Evolutionary conservation across 92 coral and sea anemone species (phyloP).

Genomic region (Zoanthus solanderi): DNA sequence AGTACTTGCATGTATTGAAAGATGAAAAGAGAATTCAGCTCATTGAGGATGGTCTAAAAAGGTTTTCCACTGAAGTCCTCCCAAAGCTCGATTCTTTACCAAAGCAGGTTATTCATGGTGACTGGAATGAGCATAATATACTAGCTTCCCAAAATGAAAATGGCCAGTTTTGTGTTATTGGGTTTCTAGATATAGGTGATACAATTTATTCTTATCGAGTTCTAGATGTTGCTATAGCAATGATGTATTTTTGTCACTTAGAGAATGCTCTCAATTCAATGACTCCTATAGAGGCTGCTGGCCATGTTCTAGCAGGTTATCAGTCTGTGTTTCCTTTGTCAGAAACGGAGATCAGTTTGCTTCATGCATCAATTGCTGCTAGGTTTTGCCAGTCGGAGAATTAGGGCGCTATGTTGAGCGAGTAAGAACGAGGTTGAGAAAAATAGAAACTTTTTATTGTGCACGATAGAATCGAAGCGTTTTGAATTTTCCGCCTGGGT

Average conservation of each 20-base stretch:
- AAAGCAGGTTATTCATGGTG: conserved; percentile 80
- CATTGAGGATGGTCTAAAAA: conserved; percentile 23
- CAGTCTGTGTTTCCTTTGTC: conserved; percentile 62
- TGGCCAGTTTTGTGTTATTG: conserved; percentile 9
- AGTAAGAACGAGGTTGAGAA: too few relatives aligned
- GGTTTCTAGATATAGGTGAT: conserved; percentile 62
- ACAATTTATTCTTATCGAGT: conserved; percentile 49
- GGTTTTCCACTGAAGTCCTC: conserved; percentile 44
- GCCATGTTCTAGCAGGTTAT: conserved; percentile 59
- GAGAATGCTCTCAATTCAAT: conserved; percentile 5
- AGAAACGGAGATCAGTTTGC: conserved; percentile 41
- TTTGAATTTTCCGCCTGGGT: too few relatives aligned
- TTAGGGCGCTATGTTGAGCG: too few relatives aligned
- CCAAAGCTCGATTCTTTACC: conserved; percentile 66
- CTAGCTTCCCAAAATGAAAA: conserved; percentile 34
- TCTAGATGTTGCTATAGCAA: conserved; percentile 56
- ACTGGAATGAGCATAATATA: conserved; percentile 63
- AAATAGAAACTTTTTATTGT: too few relatives aligned
- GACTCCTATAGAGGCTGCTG: conserved; percentile 36
- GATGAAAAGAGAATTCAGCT: conserved; percentile 36
- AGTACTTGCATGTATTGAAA: conserved; percentile 30
- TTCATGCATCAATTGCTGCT: conserved; percentile 34
- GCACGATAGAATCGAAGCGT: too few relatives aligned
- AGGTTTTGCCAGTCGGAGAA: conserved; percentile 61
- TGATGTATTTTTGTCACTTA: conserved; percentile 52